Percentiles rank a stretch among this genome's conserved stretches.
phyloP scores from a whole-genome alignment of 2,113 vertebrate genomes.

The Osmerus eperlanus region DNA sequence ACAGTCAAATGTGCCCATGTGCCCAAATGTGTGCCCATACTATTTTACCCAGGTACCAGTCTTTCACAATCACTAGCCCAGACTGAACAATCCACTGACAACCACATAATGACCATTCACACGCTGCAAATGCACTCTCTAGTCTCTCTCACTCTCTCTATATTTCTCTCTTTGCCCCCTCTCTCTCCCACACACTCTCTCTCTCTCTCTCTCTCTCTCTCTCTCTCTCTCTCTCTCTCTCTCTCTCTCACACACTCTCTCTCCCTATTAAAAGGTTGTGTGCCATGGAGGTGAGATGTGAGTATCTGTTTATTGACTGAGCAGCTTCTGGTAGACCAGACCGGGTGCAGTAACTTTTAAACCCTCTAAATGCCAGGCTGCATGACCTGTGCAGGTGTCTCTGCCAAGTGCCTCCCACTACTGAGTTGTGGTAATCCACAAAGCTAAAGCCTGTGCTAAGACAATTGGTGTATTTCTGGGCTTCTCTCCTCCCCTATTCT shows the following conservation, averaged over 20 bases:
- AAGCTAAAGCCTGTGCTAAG: too few species aligned
- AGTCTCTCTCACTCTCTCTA: background rate
- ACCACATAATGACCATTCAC: constrained; percentile 33
- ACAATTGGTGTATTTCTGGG: too few species aligned
- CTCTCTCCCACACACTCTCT: background rate
- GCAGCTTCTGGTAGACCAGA: background rate
- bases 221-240: background rate
- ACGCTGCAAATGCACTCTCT: constrained; percentile 38
- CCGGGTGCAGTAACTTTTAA: background rate
- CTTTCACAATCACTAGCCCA: constrained; percentile 20
- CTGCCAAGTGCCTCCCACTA: too few species aligned
- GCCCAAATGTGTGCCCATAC: background rate
- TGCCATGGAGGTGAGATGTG: constrained; percentile 9
- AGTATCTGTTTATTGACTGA: constrained; percentile 15
- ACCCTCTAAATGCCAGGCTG: background rate
- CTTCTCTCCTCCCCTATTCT: too few species aligned
- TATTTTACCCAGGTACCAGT: constrained; percentile 58
- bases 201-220: constrained; percentile 7
- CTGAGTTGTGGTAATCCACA: too few species aligned
- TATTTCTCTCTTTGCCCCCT: constrained; percentile 6
- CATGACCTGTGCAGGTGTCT: background rate
- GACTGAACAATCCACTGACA: constrained; percentile 23
- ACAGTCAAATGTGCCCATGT: background rate
- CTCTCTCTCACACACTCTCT: background rate
- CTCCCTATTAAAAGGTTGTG: constrained; percentile 7